Conservation (phyloP, 2,797 vertebrate species). For the Spinus olivaceus region DNA sequence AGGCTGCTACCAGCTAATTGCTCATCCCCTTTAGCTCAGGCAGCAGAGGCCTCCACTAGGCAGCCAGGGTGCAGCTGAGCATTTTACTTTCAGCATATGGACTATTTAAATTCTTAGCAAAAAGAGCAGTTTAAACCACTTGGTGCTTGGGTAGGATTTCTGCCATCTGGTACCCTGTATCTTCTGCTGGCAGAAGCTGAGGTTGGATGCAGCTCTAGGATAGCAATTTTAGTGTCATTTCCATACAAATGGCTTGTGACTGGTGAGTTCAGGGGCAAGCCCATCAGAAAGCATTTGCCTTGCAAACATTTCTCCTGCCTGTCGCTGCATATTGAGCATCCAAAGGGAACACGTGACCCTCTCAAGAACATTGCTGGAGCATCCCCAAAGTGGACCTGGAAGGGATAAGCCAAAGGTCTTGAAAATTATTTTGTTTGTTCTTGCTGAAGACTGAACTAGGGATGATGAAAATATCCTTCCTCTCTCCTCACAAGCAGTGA, state of each 20-base stretch:
- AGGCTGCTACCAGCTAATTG: not conserved
- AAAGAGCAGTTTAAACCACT: constrained; percentile 40
- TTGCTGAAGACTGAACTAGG: not conserved
- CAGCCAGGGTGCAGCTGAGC: constrained; percentile 12
- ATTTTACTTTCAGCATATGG: constrained; percentile 18
- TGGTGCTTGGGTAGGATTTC: constrained; percentile 20
- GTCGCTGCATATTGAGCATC: not conserved
- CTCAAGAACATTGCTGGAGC: not conserved
- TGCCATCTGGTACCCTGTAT: constrained; percentile 34
- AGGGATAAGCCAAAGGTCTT: not conserved
- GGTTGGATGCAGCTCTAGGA: constrained; percentile 13
- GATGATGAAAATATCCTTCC: not conserved
- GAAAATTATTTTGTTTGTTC: not conserved
- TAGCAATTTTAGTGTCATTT: constrained; percentile 12
- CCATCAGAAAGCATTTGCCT: not conserved
- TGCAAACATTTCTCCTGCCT: not conserved
- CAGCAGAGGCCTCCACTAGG: not conserved
- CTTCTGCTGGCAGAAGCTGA: constrained; percentile 38
- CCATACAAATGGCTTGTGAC: constrained; percentile 27
- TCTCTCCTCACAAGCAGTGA: not conserved
- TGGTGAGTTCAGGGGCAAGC: not conserved
- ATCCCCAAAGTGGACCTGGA: not conserved
- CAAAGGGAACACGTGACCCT: not conserved
- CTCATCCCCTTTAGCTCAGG: not conserved
- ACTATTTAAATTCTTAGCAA: constrained; percentile 40